A percentile compares a stretch with the other conserved stretches of the same genome.
phyloP scores from a whole-genome alignment of 2,797 vertebrate species.

The Coregonus ussuriensis region DNA sequence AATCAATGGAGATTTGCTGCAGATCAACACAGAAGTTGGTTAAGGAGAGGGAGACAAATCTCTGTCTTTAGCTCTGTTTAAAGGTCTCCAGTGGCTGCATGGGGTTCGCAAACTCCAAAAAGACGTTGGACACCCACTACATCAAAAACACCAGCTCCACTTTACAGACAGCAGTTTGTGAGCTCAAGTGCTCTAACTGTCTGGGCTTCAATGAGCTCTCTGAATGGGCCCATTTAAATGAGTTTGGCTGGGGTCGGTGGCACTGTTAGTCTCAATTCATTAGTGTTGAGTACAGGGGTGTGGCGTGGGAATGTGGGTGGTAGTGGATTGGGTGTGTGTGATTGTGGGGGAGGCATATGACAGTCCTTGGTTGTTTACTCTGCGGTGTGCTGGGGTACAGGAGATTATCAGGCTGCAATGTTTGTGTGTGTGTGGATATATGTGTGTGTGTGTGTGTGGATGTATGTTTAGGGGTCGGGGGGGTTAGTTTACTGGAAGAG shows the following conservation, averaged over 20 bases:
- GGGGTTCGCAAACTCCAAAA: neutral
- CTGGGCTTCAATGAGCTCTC: constrained; percentile 61
- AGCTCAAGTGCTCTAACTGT: constrained; percentile 77
- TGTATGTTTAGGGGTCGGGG: constrained; percentile 14
- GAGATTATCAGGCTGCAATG: constrained; percentile 49
- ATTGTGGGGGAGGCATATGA: constrained; percentile 28
- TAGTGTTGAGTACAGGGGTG: constrained; percentile 5
- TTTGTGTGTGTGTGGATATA: constrained; percentile 26
- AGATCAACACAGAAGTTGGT: neutral
- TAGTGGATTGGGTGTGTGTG: constrained; percentile 13
- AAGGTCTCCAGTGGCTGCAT: neutral
- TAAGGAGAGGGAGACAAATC: neutral
- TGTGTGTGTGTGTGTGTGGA: constrained; percentile 18
- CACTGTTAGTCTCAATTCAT: constrained; percentile 11
- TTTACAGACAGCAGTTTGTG: constrained; percentile 71
- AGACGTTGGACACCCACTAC: neutral
- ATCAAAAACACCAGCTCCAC: constrained; percentile 1
- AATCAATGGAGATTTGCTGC: neutral
- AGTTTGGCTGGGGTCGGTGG: constrained; percentile 57
- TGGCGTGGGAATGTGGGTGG: constrained; percentile 18
- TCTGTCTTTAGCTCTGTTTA: neutral
- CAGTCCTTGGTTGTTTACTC: constrained; percentile 67
- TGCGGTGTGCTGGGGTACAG: constrained; percentile 55
- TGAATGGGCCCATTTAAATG: constrained; percentile 70
- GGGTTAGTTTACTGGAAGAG: constrained; percentile 51